These are phyloP conservation scores for Pogona vitticeps DNA, from an alignment of 2,113 vertebrate species.

Conservation along the genomic window DNA sequence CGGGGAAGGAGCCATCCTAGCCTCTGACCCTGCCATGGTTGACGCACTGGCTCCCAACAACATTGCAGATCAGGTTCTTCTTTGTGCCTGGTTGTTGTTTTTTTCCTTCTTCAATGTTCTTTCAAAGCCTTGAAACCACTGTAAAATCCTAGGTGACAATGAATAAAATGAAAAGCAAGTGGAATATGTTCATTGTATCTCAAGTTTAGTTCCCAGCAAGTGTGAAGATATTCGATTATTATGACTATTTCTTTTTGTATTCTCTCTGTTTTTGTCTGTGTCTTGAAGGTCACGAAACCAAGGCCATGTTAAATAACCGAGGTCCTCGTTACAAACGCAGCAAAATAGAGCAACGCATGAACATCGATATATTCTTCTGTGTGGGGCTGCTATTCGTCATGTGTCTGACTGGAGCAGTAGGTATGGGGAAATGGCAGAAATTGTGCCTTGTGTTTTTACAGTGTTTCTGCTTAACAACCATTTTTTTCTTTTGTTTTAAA, in stretches of 20 bases:
- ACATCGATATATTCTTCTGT: conserved; percentile 86
- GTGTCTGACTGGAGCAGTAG: conserved; percentile 89
- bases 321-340: conserved; percentile 93
- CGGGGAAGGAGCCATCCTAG: too few relatives aligned
- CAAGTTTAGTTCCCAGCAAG: neutral
- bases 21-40: too few relatives aligned
- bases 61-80: neutral
- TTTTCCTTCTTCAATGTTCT: neutral
- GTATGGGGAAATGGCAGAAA: conserved; percentile 71
- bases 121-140: neutral
- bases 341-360: conserved; percentile 89
- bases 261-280: neutral
- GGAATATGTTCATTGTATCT: neutral
- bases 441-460: too few relatives aligned
- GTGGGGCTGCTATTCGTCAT: conserved; percentile 87
- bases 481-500: neutral
- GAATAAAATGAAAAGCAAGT: neutral
- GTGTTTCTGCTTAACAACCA: neutral
- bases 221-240: neutral
- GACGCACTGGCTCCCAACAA: neutral
- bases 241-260: neutral
- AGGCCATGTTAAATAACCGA: conserved; percentile 93
- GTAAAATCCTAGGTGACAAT: neutral
- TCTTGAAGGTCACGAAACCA: conserved; percentile 90
- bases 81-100: neutral